Evolutionary conservation across 2,888 invertebrate genomes (phyloP).

Genomic region (Sabatieria punctata): DNA sequence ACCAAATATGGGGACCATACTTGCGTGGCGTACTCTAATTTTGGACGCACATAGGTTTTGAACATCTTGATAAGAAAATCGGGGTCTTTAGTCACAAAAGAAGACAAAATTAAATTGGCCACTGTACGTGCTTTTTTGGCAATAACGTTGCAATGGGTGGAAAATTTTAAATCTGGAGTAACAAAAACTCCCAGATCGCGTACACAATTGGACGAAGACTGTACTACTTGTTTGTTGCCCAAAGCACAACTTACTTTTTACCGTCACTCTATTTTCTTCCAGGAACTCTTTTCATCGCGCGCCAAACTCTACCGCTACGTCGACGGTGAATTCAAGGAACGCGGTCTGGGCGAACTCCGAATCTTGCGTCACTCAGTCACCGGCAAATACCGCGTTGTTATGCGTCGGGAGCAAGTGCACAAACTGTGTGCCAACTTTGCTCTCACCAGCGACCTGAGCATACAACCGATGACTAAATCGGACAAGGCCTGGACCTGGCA

Average conservation of each 20-base stretch:
- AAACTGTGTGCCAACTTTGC: slow-evolving; percentile 29
- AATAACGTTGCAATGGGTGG: too few relatives aligned
- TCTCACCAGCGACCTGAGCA: slow-evolving; percentile 42
- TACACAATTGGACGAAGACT: too few relatives aligned
- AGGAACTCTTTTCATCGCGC: slow-evolving; percentile 30
- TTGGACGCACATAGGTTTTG: too few relatives aligned
- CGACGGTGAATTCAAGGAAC: slow-evolving; percentile 35
- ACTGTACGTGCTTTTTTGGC: too few relatives aligned
- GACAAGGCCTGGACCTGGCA: slow-evolving; percentile 45
- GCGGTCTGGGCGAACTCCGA: slow-evolving; percentile 39
- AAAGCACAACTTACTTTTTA: not conserved
- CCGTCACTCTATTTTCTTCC: not conserved
- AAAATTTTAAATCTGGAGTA: too few relatives aligned
- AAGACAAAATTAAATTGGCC: too few relatives aligned
- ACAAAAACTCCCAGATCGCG: too few relatives aligned
- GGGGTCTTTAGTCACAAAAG: too few relatives aligned
- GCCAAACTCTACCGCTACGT: slow-evolving; percentile 34
- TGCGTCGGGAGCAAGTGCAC: slow-evolving; percentile 65
- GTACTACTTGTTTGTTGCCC: too few relatives aligned
- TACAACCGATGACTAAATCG: slow-evolving; percentile 36
- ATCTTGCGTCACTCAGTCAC: slow-evolving; percentile 48
- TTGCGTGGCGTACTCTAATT: too few relatives aligned
- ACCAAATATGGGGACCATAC: too few relatives aligned
- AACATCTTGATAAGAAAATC: too few relatives aligned
- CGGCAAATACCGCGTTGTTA: slow-evolving; percentile 51